phyloP scores from a whole-genome alignment of 1,140 invertebrate species.

The Catajapyx aquilonaris region DNA sequence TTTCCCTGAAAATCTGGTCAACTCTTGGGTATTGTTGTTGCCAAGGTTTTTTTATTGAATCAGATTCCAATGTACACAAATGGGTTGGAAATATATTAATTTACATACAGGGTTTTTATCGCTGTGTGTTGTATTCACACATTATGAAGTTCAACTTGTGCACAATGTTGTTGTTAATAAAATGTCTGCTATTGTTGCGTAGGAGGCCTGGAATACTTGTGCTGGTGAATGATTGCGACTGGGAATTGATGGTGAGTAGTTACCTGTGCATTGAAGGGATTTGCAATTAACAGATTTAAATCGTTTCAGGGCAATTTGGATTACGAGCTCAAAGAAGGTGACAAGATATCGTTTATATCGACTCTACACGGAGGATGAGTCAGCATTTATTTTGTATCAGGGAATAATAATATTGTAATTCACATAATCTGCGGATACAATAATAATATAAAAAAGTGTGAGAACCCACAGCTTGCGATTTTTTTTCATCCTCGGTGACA shows the following conservation, averaged over 20 bases:
- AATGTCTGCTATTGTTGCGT: constrained; percentile 16
- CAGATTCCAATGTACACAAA: neutral
- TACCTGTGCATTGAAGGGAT: constrained; percentile 3
- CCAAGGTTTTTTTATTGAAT: neutral
- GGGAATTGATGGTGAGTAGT: constrained; percentile 57
- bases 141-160: constrained; percentile 3
- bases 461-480: too few relatives aligned
- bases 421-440: too few relatives aligned
- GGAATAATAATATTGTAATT: too few relatives aligned
- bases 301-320: constrained; percentile 32
- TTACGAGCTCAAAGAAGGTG: constrained; percentile 33
- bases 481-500: too few relatives aligned
- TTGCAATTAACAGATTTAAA: constrained; percentile 3
- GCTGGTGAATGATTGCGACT: constrained; percentile 77
- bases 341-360: constrained; percentile 44
- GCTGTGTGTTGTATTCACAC: constrained; percentile 7
- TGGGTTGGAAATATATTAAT: constrained; percentile 1
- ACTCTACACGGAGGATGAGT: constrained; percentile 52
- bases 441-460: too few relatives aligned
- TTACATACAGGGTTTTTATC: constrained; percentile 3
- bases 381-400: too few relatives aligned
- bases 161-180: constrained; percentile 7
- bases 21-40: neutral
- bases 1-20: neutral
- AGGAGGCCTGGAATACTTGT: constrained; percentile 82